Evolutionary conservation across 2,113 vertebrate genomes (phyloP).

Genomic region (Paramisgurnus dabryanus): DNA sequence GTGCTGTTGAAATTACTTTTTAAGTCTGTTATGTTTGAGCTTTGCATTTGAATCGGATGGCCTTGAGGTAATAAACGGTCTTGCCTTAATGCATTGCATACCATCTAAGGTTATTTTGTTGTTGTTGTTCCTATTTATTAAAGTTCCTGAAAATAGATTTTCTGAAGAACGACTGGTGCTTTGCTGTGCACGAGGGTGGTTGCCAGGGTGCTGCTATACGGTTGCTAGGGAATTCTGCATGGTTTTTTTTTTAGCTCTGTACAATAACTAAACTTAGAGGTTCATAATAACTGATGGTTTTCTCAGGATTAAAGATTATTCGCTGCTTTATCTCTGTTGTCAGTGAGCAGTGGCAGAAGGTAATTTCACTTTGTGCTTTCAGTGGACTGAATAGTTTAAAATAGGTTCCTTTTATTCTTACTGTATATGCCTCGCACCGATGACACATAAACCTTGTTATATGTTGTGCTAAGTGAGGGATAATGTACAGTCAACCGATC

Average conservation of each 20-base stretch:
- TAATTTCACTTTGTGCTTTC: not conserved
- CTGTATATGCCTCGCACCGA: not conserved
- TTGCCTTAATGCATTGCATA: no score
- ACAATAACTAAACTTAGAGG: slow-evolving; percentile 3
- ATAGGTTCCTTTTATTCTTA: not conserved
- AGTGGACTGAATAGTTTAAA: not conserved
- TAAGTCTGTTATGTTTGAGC: no score
- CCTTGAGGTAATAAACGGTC: no score
- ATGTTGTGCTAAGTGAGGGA: not conserved
- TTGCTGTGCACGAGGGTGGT: no score
- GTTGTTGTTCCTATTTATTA: not conserved
- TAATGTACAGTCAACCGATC: not conserved
- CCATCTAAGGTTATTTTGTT: not conserved
- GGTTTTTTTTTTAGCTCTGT: not conserved
- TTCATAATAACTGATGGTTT: not conserved
- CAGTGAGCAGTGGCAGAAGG: not conserved
- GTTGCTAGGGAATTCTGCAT: slow-evolving; percentile 1
- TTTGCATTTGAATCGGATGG: no score
- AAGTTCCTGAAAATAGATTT: not conserved
- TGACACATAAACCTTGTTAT: slow-evolving; percentile 1
- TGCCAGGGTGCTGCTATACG: not conserved
- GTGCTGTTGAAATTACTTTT: no score
- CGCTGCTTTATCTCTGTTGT: not conserved
- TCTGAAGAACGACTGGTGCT: no score
- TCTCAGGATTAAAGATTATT: not conserved